Conservation (phyloP, 1,140 invertebrate species). For the Trigoniulus corallinus region DNA sequence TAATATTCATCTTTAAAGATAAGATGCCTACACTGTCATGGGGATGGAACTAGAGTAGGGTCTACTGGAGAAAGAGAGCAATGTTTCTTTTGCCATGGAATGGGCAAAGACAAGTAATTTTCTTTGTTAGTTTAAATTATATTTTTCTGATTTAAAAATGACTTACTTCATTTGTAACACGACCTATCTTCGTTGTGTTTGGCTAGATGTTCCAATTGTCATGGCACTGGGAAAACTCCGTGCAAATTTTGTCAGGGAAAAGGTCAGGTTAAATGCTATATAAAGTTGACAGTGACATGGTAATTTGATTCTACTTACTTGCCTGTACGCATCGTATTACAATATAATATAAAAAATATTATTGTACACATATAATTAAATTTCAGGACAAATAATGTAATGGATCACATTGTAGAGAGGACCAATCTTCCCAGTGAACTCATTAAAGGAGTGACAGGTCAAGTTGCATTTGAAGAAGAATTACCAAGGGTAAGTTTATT, state of each 20-base stretch:
- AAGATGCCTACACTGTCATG: conserved; percentile 28
- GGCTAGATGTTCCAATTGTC: conserved; percentile 23
- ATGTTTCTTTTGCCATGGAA: conserved; percentile 28
- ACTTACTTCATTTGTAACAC: not conserved
- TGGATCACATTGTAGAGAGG: conserved; percentile 30
- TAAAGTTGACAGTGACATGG: conserved; percentile 32
- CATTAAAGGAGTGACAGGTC: conserved; percentile 30
- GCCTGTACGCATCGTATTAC: no score
- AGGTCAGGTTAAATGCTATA: conserved; percentile 33
- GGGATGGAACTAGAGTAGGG: conserved; percentile 26
- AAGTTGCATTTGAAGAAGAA: conserved; percentile 36
- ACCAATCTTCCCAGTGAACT: conserved; percentile 32
- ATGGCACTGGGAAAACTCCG: conserved; percentile 28
- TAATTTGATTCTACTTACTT: not conserved
- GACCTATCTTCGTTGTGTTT: not conserved
- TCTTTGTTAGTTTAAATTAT: not conserved
- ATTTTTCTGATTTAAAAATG: not conserved
- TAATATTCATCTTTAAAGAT: conserved; percentile 15
- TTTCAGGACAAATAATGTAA: conserved; percentile 13
- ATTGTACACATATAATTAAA: not conserved
- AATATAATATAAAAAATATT: not conserved
- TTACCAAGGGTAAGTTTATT: conserved; percentile 16
- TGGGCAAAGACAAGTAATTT: conserved; percentile 13
- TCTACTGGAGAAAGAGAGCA: conserved; percentile 25
- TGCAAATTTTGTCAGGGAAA: conserved; percentile 31